Base-by-base conservation (phyloP, 2,888 invertebrate species). In the Drosophila tripunctata region DNA sequence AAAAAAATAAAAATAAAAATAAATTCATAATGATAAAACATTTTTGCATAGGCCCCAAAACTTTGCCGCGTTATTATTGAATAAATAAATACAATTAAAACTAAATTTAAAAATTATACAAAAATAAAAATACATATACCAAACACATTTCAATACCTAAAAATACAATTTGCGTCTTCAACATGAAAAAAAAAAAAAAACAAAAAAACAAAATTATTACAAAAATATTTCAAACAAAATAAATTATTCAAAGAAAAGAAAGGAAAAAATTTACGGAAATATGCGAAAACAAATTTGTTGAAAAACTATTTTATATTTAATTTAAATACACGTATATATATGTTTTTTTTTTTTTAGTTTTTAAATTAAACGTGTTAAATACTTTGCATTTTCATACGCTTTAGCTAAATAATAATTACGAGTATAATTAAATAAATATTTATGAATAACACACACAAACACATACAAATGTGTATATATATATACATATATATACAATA, bases 311-410 rank as follows among this genome's bases (percentile, higher is more conserved):
- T 76, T 64, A 65, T 45, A 54, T 57, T 68, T 65, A 33, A 67
- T 64, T 67, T 57, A 30, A 51, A 51, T 48, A 45, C 54, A n/a
- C n/a, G n/a, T n/a, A n/a, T n/a, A n/a, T n/a, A n/a, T 4, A 21
- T 21, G 3, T 21, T 21, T 27, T 43, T 35, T 63, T 62, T 66
- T 58, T 56, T 68, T 68, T 62, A 45, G 56, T 54, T 74, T 47
- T 24, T 55, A 51, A 55, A 64, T 61, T 72, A 64, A 78, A 61
- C 61, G 43, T 79, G 80, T 80, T 81, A 75, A 81, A 81, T 74
- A 83, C 87, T 83, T 89, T 89, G 87, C 88, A 87, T 89, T 89
- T 87, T 84, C 82, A 83, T 82, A 87, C 86, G 88, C 87, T 89
- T 89, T 89, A 89, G 89, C 85, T 89, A 88, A 88, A 78, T 58